Conservation (phyloP, 2,113 vertebrate genomes). For the Vulpes ferrilata region DNA sequence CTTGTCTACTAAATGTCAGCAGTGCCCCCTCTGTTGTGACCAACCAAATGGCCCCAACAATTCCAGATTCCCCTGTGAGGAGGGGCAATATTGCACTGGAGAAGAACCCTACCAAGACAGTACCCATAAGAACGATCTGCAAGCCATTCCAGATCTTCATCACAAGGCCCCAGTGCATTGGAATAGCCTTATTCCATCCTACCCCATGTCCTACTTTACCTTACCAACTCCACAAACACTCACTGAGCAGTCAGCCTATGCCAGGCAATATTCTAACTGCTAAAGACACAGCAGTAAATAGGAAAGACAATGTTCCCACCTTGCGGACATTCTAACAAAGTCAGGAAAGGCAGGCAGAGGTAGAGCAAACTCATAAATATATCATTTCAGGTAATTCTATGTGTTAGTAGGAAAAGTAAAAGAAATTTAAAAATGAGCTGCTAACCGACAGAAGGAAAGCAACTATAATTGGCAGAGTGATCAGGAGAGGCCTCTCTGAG, state of each 20-base stretch:
- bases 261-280: neutral
- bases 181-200: neutral
- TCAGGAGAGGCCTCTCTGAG: neutral
- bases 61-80: neutral
- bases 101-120: neutral
- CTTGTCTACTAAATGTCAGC: neutral
- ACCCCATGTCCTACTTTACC: neutral
- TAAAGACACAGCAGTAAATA: neutral
- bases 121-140: neutral
- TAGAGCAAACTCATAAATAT: neutral
- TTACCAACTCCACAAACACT: neutral
- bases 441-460: neutral
- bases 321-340: neutral
- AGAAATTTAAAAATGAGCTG: neutral
- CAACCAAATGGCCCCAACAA: neutral
- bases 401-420: neutral
- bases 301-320: neutral
- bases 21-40: neutral
- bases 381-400: neutral
- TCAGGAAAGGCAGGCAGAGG: neutral
- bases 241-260: neutral
- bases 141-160: neutral
- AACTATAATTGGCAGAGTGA: rapidly evolving
- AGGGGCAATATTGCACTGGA: neutral
- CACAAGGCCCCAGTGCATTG: neutral